Evolutionary conservation across 2,113 vertebrate species (phyloP), one percentile per base, ranked within the genome.

Genomic region (Menura novaehollandiae): DNA sequence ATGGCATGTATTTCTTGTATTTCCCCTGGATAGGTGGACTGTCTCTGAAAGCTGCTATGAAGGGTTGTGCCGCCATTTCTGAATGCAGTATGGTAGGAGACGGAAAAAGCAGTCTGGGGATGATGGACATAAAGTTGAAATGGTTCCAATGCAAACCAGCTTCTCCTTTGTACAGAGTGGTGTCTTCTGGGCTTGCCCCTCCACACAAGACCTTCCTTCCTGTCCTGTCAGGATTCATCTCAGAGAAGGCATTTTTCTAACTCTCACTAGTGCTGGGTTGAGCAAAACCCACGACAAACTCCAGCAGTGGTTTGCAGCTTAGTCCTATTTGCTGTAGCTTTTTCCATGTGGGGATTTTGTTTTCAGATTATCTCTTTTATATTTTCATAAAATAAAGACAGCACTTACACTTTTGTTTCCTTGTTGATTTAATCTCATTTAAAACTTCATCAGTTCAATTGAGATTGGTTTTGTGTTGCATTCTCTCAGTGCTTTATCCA

Each of bases 31-130:
- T 32, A 96, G 93, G 87, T 66, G 91, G 87, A 68, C 30, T 89
- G 17, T 37, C 81, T 75, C 37, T 96, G 66, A 95, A 97, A 85
- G 84, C 89, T 22, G 93, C 95, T 41, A 93, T 91, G 91, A 97
- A 95, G 39, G 96, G 96, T 10, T 96, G 95, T 49, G 95, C 95
- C 41, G 95, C 91, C 7, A 14, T 91, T 71, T 91, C 93, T 39
- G 94, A 96, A 87, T 96, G 94, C 87, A 85, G 1, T 46, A 62
- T 81, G 41, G 77, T 71, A 72, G 87, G 87, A 88, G 77, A 89
- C 15, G 87, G 81, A n/a, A 95, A 87, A 79, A 85, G 22, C 37
- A 95, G 33, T 32, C 44, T 95, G 69, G 84, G 80, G 5, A 11
- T 59, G 33, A 75, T 87, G 39, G 86, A 92, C 66, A 75, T 96